A percentile compares a stretch with the other conserved stretches of the same genome.
Conservation (phyloP, 92 coral and sea anemone species). For the Epizoanthus rinbou region DNA sequence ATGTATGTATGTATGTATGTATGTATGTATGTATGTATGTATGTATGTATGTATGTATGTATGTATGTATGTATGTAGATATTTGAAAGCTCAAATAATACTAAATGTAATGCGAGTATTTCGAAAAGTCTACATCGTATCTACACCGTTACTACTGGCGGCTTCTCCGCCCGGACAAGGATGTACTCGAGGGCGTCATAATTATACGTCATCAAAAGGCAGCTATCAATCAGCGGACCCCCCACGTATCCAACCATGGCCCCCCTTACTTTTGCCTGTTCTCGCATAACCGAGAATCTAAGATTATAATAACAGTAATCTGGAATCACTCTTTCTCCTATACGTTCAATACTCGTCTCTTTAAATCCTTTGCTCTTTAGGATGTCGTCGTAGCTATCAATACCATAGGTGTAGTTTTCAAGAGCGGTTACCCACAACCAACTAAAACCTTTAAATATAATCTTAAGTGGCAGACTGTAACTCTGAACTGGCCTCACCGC, state of each 20-base stretch:
- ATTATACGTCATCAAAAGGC: neutral
- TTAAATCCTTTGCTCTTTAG: slow-evolving; percentile 18
- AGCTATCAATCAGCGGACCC: slow-evolving; percentile 49
- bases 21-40: too few species aligned
- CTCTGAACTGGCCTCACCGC: slow-evolving; percentile 11
- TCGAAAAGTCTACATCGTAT: neutral
- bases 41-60: too few species aligned
- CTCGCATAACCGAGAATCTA: slow-evolving; percentile 39
- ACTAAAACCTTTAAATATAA: neutral
- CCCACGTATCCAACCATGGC: slow-evolving; percentile 47
- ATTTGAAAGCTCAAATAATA: too few species aligned
- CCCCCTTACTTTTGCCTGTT: slow-evolving; percentile 60
- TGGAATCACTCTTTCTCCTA: slow-evolving; percentile 60
- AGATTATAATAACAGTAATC: slow-evolving; percentile 43
- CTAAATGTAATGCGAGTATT: too few species aligned
- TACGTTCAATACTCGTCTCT: slow-evolving; percentile 17
- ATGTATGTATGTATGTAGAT: too few species aligned
- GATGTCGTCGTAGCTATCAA: slow-evolving; percentile 15
- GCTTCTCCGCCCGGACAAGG: slow-evolving; percentile 28
- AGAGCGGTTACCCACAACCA: slow-evolving; percentile 36
- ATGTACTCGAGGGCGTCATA: slow-evolving; percentile 12
- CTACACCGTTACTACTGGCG: neutral
- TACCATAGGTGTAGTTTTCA: slow-evolving; percentile 34
- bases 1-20: too few species aligned
- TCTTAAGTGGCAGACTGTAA: neutral